Conservation (phyloP, 2,888 invertebrate species). For the Lampropteryx suffumata region DNA sequence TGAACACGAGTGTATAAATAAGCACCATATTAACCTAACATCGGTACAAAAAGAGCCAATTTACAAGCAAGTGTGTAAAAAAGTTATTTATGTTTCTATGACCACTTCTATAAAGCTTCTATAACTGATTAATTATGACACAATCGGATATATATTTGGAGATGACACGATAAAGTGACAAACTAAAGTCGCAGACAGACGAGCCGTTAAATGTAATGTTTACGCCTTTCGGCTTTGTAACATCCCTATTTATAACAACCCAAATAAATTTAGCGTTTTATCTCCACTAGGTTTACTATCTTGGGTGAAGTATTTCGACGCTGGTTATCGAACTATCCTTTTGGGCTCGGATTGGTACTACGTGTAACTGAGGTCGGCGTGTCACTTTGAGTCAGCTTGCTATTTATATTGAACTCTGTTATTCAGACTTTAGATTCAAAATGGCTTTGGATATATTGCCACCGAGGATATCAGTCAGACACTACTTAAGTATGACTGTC, state of each 20-base stretch:
- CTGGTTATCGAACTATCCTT: slow-evolving; percentile 17
- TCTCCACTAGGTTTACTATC: slow-evolving; percentile 30
- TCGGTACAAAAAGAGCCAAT: too few relatives aligned
- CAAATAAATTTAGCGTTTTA: slow-evolving; percentile 38
- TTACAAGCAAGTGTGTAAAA: too few relatives aligned
- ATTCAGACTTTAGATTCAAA: background rate
- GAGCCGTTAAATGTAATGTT: slow-evolving; percentile 4
- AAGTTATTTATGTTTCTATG: too few relatives aligned
- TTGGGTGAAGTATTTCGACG: slow-evolving; percentile 23
- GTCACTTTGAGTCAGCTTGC: background rate
- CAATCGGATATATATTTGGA: too few relatives aligned
- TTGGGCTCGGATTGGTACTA: slow-evolving; percentile 3
- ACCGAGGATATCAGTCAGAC: too few relatives aligned
- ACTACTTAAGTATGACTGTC: too few relatives aligned
- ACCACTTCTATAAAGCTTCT: too few relatives aligned
- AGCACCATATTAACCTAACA: too few relatives aligned
- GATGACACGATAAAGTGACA: too few relatives aligned
- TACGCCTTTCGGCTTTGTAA: slow-evolving; percentile 10
- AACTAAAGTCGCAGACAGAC: background rate
- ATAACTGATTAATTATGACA: too few relatives aligned
- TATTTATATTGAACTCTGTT: background rate
- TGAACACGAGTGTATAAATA: too few relatives aligned
- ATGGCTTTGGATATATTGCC: background rate
- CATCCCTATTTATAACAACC: slow-evolving; percentile 33
- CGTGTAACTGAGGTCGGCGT: background rate